Base-by-base conservation (phyloP, 2,113 vertebrate genomes). In the Paradisaea rubra region DNA sequence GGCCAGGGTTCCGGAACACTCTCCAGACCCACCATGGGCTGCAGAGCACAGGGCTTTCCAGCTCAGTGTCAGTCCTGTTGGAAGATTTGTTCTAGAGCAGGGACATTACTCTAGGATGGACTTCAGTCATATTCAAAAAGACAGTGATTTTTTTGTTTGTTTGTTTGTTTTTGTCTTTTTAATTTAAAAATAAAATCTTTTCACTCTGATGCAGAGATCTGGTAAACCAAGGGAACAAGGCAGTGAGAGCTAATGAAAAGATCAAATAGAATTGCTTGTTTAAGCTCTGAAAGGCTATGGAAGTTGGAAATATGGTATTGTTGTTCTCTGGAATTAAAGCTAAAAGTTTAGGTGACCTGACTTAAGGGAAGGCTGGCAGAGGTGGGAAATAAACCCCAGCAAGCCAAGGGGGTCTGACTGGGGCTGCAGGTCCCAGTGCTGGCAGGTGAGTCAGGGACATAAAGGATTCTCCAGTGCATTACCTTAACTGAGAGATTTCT, bases 231-330 rank as follows among this genome's bases (percentile, higher is more conserved):
- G 41, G 85, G 37, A 24, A 10, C 8, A 11, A 37, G 47, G 65
- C 61, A 72, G 65, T 3, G 37, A 41, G 41, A 81, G 9, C 13
- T 63, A 7, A 24, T 42, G 15, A 54, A 54, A 70, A 44, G 21
- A 12, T 41, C 5, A 37, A 59, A 19, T 6, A 33, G 39, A 66
- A 20, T 73, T 23, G 25, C 16, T 53, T 0, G 0, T 44, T 74
- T 63, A 4, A 12, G 50, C 44, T 15, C 15, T 20, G 25, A 31
- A 65, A 50, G 28, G 13, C 27, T 31, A 13, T 37, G 44, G 11
- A 47, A 70, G 56, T n/a, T 41, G 22, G 56, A 64, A 69, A n/a
- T 44, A 30, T 0, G 9, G 11, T 49, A 1, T 0, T 68, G 35
- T 0, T 27, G 17, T n/a, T 80, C 9, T 61, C 5, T 11, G 42